Evolutionary conservation across 2,888 invertebrate species (phyloP), one percentile per base, ranked within the genome.

Genomic region (Hololepta plana): DNA sequence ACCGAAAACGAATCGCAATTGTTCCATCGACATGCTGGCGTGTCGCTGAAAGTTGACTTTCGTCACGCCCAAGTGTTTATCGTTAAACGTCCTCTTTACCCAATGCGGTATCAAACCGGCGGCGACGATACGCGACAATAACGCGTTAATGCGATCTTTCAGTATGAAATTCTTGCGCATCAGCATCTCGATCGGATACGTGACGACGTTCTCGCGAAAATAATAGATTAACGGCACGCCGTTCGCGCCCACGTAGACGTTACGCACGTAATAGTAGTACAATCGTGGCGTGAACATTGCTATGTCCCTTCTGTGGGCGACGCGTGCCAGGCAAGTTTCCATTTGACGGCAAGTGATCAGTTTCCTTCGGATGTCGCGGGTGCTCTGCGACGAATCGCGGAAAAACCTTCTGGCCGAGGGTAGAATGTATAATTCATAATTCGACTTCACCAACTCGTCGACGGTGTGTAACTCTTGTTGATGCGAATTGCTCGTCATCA

Each of bases 101-200:
- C 45, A 42, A 32, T 40, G 36, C 4, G 30, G 13, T 2, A 45
- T 32, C 6, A 47, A 29, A n/a, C 47, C 52, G n/a, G 40, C 42
- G 3, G 41, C 39, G n/a, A 39, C 37, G 4, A 49, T 40, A 20
- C 42, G 30, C 14, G 37, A 32, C 4, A 53, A 36, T 16, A 46
- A 30, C 4, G 28, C 21, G 26, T 46, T 38, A 25, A 53, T 42
- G 23, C 33, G 26, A 3, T 36, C 28, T 10, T 35, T 39, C 7
- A 49, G 35, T 13, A 45, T 48, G 36, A 49, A 49, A 3, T 50
- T 50, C 35, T 48, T 48, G 4, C 40, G 35, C 37, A 47, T 40
- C n/a, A 47, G 29, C 35, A 53, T 45, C 36, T 46, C 46, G 4
- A 51, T 32, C 2, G 48, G 47, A 35, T 42, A 47, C 8, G 40